Base-by-base conservation (phyloP, 2,113 vertebrate species). In the Aspiorhynchus laticeps region DNA sequence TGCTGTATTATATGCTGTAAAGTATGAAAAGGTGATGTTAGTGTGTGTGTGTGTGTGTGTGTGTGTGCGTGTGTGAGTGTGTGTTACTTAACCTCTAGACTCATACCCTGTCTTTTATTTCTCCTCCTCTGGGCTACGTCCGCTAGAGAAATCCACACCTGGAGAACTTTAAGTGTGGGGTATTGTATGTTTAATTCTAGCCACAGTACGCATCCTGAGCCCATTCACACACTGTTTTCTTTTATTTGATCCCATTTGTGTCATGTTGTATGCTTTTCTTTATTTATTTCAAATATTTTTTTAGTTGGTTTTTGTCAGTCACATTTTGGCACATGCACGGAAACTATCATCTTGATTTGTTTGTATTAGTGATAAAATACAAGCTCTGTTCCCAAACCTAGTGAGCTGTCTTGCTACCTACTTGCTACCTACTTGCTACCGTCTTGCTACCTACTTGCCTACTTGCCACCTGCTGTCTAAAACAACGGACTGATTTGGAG, bases 151-250 rank as follows among this genome's bases (percentile, higher is more conserved):
- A 95, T 95, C 92, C 95, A 95, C 94, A 93, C 95, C 46, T 95
- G 95, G 95, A 95, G 95, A 95, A 94, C 95, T 93, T 93, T 95
- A 91, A 95, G 94, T 91, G 94, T 95, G 95, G 95, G 95, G 95
- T 95, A 95, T 94, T 91, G 95, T 95, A 95, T 95, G 88, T 94
- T 94, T 93, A 91, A 86, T 95, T 94, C 89, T 93, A 92, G 92
- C 91, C 83, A 84, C 83, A 83, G 63, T 93, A 91, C 85, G 85
- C 90, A 93, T 91, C 87, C 83, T 53, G 65, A 80, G 81, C 46
- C 48, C 67, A 11, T 11, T 74, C 28, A 33, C n/a, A 38, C 79
- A 56, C 65, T 26, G 19, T 19, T 76, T 84, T 86, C 73, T 78
- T 82, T 36, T 14, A 79, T 88, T 82, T 85, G 21, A 76, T 31